Evolutionary conservation across 1,140 invertebrate genomes (phyloP), one percentile per base, ranked within the genome.

Genomic region (Drosophila dunni): DNA sequence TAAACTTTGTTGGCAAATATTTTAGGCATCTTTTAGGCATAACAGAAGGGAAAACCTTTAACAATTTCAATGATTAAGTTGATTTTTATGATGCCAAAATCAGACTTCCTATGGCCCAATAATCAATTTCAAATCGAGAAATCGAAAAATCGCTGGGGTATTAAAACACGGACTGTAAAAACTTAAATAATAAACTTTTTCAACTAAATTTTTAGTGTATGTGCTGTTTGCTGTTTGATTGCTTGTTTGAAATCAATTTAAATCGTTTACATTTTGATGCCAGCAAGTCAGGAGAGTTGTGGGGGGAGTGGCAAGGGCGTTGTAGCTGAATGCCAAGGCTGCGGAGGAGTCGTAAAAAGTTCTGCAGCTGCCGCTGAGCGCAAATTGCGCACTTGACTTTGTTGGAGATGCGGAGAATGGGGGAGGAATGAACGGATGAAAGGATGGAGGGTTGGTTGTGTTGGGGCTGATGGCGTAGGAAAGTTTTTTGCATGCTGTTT

Each of bases 211-310:
- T 63, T 46, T 60, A 17, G 58, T 50, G 42, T 56, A 34, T 69
- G 57, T 61, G 33, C 61, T 50, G 60, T 65, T 75, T 64, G 63
- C 48, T 46, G 24, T 54, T 82, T 78, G 57, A 69, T 75, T 79
- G 79, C 77, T 70, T 64, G 75, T 61, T 75, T 40, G 50, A 69
- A 83, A 88, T 71, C 77, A 68, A 89, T 82, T 89, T 82, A 74
- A 70, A 84, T 84, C 50, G 70, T 62, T 61, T 60, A 61, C 60
- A 65, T 56, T 46, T 36, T 34, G 24, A 11, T 17, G 48, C 4
- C n/a, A 34, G 24, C 24, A 29, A 6, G 24, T 4, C 24, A 29
- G 24, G 24, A 29, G 24, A 2, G 4, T 6, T 29, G 29, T 9
- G 33, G 13, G 10, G 34, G 17, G 50, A 9, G 8, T 7, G 6